A percentile compares a stretch with the other conserved stretches of the same genome.
Conservation (phyloP, 2,113 vertebrate genomes). For the Haemorhous mexicanus region DNA sequence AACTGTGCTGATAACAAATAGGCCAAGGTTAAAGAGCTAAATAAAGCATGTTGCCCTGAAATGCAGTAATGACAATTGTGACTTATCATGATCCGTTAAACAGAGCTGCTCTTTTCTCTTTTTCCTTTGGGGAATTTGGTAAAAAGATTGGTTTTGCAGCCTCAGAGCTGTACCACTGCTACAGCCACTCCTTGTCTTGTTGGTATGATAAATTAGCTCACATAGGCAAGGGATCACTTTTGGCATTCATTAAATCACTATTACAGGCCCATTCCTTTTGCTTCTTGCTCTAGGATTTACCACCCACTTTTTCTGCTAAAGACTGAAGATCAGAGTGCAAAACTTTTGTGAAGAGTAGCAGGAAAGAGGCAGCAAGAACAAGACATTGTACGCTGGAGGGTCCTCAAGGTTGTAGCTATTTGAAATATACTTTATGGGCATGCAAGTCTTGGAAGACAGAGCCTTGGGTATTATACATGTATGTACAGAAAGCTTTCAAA, state of each 20-base stretch:
- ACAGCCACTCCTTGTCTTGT: not conserved
- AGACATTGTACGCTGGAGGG: not conserved
- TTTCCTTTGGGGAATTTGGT: slow-evolving; percentile 28
- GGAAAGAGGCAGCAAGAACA: not conserved
- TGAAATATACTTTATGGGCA: not conserved
- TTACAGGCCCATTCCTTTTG: not conserved
- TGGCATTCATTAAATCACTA: slow-evolving; percentile 15
- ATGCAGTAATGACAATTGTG: slow-evolving; percentile 23
- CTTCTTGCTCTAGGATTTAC: not conserved
- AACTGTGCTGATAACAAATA: slow-evolving; percentile 54
- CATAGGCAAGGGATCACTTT: not conserved
- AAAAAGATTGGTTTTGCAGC: slow-evolving; percentile 36
- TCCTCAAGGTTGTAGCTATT: not conserved
- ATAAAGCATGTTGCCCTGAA: slow-evolving; percentile 45
- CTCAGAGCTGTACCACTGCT: not conserved
- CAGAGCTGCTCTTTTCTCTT: slow-evolving; percentile 3
- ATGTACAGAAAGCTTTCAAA: not conserved
- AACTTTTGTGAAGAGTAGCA: not conserved
- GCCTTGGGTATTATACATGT: not conserved
- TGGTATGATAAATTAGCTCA: not conserved
- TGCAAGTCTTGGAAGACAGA: not conserved
- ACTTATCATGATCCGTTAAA: slow-evolving; percentile 23
- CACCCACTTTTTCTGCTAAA: not conserved
- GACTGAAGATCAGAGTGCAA: not conserved
- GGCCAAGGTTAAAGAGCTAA: slow-evolving; percentile 64